Percentiles rank a stretch among this genome's conserved stretches.
These are phyloP conservation scores for Drosophila picticornis DNA, from an alignment of 2,888 invertebrate species.

Conservation along the genomic window DNA sequence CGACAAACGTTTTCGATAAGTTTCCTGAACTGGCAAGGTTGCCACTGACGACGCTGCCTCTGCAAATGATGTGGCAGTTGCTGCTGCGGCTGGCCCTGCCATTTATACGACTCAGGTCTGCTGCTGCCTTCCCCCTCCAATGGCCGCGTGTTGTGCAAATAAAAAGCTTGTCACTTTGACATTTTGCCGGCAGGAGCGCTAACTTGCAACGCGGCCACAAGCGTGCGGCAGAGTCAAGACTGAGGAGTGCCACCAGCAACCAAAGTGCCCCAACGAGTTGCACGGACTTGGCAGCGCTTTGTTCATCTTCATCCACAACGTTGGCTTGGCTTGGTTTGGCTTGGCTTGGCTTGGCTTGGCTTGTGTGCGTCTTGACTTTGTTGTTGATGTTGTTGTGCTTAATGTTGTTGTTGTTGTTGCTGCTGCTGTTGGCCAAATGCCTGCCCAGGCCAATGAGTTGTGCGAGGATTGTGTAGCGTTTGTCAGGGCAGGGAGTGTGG, in stretches of 20 bases:
- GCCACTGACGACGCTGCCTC: constrained; percentile 35
- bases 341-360: constrained; percentile 7
- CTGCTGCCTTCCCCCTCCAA: neutral
- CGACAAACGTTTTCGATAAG: constrained; percentile 55
- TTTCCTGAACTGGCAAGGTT: constrained; percentile 54
- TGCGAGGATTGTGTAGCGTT: constrained; percentile 34
- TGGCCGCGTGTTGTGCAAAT: constrained; percentile 46
- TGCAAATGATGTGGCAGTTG: constrained; percentile 48
- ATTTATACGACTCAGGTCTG: constrained; percentile 41
- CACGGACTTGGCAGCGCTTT: constrained; percentile 17
- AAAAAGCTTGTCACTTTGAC: constrained; percentile 67
- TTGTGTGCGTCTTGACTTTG: neutral
- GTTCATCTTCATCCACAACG: constrained; percentile 2
- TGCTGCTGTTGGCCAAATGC: constrained; percentile 33
- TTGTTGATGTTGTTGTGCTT: constrained; percentile 8
- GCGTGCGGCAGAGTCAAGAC: constrained; percentile 44
- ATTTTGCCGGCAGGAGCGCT: constrained; percentile 63
- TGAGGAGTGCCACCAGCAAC: constrained; percentile 27
- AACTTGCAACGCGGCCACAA: constrained; percentile 51
- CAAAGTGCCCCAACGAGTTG: constrained; percentile 39
- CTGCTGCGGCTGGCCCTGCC: constrained; percentile 41
- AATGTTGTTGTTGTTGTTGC: constrained; percentile 4
- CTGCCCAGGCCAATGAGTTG: constrained; percentile 39
- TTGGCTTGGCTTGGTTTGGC: constrained; percentile 26
- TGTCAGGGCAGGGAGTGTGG: neutral